These are phyloP conservation scores for Melanerpes formicivorus DNA, from an alignment of 2,113 vertebrate genomes.

Conservation along the genomic window DNA sequence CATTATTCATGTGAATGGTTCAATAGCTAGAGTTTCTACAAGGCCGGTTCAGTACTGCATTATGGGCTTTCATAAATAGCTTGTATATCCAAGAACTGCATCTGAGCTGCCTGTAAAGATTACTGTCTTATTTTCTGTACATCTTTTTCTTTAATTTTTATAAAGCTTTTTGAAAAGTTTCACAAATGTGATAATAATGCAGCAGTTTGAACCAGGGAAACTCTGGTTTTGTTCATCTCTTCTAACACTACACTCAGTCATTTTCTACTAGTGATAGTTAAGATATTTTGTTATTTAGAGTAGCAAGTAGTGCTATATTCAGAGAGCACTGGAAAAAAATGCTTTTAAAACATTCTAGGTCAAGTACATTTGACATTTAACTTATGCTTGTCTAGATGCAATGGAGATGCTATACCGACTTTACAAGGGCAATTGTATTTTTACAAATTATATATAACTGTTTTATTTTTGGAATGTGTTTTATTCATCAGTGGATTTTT, in stretches of 20 bases:
- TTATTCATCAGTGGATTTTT: slow-evolving; percentile 54
- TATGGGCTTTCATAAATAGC: background rate
- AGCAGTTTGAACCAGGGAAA: background rate
- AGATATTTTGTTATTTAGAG: background rate
- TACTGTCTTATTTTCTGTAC: background rate
- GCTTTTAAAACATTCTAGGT: background rate
- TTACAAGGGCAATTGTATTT: slow-evolving; percentile 21
- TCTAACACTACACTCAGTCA: background rate
- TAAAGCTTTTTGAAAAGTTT: background rate
- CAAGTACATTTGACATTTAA: slow-evolving; percentile 5
- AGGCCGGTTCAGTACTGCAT: background rate
- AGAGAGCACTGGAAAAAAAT: background rate
- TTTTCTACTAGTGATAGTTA: background rate
- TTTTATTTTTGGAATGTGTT: slow-evolving; percentile 45
- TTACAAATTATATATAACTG: slow-evolving; percentile 16
- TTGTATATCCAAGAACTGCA: background rate
- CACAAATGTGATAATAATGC: background rate
- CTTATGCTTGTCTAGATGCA: background rate
- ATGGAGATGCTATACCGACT: background rate
- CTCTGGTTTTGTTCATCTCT: background rate
- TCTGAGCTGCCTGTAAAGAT: background rate
- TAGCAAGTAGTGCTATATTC: background rate
- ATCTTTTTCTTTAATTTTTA: background rate
- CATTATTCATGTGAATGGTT: background rate
- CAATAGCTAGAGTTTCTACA: background rate